Percentiles rank a stretch among this genome's conserved stretches.
Conservation (phyloP, 2,113 vertebrate genomes). For the Cephalophus harveyi region DNA sequence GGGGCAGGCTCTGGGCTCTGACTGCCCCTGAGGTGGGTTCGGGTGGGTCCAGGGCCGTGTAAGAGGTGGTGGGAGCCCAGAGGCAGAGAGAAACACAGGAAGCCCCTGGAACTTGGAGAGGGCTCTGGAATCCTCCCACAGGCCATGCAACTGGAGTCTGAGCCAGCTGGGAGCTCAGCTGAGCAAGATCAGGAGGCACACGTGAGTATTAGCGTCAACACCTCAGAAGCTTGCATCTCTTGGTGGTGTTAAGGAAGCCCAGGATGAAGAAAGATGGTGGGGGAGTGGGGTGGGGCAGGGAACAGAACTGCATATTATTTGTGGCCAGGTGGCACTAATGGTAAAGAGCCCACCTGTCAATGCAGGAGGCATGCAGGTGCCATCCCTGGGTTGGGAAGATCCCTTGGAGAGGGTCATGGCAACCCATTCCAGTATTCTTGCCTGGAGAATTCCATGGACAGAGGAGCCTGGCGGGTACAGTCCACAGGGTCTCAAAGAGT, state of each 20-base stretch:
- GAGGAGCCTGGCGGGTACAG: not conserved
- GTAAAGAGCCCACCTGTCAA: not conserved
- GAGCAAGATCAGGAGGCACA: not conserved
- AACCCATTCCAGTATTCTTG: not conserved
- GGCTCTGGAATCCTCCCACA: not conserved
- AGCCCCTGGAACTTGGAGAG: not conserved
- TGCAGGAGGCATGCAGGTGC: not conserved
- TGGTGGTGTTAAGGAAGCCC: not conserved
- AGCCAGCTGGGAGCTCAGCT: not conserved
- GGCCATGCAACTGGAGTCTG: not conserved
- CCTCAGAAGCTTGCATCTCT: not conserved
- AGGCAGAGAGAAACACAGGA: not conserved
- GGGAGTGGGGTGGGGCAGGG: not conserved
- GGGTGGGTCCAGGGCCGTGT: too few relatives aligned
- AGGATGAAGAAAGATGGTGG: not conserved
- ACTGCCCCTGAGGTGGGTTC: too few relatives aligned
- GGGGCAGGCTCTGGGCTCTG: not conserved
- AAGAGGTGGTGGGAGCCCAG: not conserved
- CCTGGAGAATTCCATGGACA: not conserved
- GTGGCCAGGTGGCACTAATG: not conserved
- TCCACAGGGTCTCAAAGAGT: not conserved
- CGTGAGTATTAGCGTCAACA: not conserved
- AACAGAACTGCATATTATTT: not conserved
- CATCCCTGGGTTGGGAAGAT: not conserved
- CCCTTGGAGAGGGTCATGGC: not conserved